Evolutionary conservation across 2,797 vertebrate species (phyloP), one percentile per base, ranked within the genome.

Genomic region (Pantherophis alleghaniensis): DNA sequence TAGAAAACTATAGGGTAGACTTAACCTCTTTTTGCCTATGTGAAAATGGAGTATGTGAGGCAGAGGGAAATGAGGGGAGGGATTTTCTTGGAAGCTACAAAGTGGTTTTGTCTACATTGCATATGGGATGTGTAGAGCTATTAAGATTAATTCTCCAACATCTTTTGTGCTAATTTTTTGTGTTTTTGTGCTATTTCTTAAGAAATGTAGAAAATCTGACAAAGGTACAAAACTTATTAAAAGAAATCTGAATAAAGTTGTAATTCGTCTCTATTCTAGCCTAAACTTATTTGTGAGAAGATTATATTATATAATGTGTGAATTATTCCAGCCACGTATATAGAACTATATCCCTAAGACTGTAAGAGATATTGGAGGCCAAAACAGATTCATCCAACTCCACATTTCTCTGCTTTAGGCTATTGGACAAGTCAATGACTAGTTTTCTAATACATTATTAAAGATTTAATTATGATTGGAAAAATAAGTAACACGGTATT

Each of bases 381-480:
- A 74, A 53, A 92, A 93, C 53, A 91, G 89, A 94, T 92, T 91
- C 92, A 87, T 74, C 66, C 22, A 89, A 83, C 55, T 51, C 53
- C 55, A 53, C 26, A 86, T 86, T 86, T 88, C 55, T 88, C 14
- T 66, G 56, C 89, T 94, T 89, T 90, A 93, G 91, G 88, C 89
- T 91, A 91, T 91, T 95, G 89, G 92, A 95, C 89, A 92, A 93
- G 86, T 92, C 91, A 95, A 55, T 91, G 92, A 90, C 56, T 91
- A 89, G 59, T 88, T 94, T 93, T 24, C 74, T 92, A 93, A 92
- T 95, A 56, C 86, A 87, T 94, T 94, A 92, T 92, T 94, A 93
- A 93, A 92, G 53, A 92, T 90, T 94, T 92, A 94, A 90, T 93
- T 92, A 94, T 93, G 91, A 89, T 89, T 92, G 32, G 10, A 83